Base-by-base conservation (phyloP, 2,797 vertebrate species). In the Aldrovandia affinis region DNA sequence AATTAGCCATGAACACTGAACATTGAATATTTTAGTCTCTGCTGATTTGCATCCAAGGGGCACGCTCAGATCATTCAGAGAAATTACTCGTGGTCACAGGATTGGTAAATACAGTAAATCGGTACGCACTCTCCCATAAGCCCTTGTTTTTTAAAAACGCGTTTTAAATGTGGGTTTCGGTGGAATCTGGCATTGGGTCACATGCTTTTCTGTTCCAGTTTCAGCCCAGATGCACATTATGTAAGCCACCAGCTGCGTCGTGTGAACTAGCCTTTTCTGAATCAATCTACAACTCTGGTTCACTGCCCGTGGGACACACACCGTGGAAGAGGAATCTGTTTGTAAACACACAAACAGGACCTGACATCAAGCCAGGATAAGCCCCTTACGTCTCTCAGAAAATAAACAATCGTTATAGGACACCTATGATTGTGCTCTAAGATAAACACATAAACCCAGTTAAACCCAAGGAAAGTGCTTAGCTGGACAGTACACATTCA, bases 141-240 rank as follows among this genome's bases (percentile, higher is more conserved):
- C 77, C n/a, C 52, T 83, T 18, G 44, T 36, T 25, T 8, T 39
- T 36, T 18, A 70, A 15, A 22, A 73, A 63, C 30, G 59, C 25
- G 44, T 63, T 33, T 42, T 25, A 47, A 78, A 65, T 52, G 59
- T 25, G 42, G 33, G 61, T 33, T 57, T 20, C 42, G 55, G 28
- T n/a, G n/a, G 28, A 63, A 47, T 57, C 33, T n/a, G 88, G 88
- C 57, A 10, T 28, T 80, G 2, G 88, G 86, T 89, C 25, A 78
- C 84, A 73, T 87, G 84, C 36, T 85, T 88, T 93, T 94, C 90
- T 92, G 92, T 90, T 95, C 90, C 89, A 93, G 82, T 92, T 93
- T 82, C 90, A 90, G 82, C 6, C 83, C 85, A 81, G 87, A 89
- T 78, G 86, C 86, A 88, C 82, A 89, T 95, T 94, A 92, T 87